A percentile compares a stretch with the other conserved stretches of the same genome.
These are phyloP conservation scores for Leiothrix lutea DNA, from an alignment of 2,113 vertebrate genomes.

Conservation along the genomic window DNA sequence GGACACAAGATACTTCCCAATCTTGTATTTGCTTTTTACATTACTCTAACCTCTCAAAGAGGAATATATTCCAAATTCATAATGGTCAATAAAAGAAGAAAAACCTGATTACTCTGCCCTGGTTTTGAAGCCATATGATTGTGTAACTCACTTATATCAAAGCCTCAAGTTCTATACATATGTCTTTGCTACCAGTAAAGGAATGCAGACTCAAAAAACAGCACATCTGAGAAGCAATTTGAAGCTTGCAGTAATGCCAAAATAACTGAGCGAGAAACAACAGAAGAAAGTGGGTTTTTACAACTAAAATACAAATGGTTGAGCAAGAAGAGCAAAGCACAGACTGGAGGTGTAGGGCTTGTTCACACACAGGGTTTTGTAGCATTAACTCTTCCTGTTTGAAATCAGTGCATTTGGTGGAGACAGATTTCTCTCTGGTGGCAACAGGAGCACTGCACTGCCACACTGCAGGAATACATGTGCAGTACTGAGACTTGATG, in stretches of 20 bases:
- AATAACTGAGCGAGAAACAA: neutral
- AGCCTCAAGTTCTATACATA: neutral
- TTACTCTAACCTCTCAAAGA: neutral
- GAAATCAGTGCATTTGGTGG: neutral
- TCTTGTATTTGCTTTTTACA: conserved; percentile 23
- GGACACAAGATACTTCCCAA: conserved; percentile 7
- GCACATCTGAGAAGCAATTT: neutral
- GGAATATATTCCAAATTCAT: conserved; percentile 10
- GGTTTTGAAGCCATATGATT: neutral
- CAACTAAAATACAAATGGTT: neutral
- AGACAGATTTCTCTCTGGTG: neutral
- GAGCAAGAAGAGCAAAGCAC: neutral
- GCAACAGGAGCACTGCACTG: neutral
- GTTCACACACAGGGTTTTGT: neutral
- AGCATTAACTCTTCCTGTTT: neutral
- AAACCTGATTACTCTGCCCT: neutral
- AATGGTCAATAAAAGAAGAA: neutral
- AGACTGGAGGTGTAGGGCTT: neutral
- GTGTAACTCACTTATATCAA: neutral
- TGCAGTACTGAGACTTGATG: neutral
- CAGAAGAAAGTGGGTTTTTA: neutral
- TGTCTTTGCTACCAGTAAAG: neutral
- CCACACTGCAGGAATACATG: neutral
- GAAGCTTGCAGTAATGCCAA: neutral
- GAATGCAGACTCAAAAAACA: neutral